These are phyloP conservation scores for Lutjanus campechanus DNA, from an alignment of 2,797 vertebrate genomes.

Conservation along the genomic window DNA sequence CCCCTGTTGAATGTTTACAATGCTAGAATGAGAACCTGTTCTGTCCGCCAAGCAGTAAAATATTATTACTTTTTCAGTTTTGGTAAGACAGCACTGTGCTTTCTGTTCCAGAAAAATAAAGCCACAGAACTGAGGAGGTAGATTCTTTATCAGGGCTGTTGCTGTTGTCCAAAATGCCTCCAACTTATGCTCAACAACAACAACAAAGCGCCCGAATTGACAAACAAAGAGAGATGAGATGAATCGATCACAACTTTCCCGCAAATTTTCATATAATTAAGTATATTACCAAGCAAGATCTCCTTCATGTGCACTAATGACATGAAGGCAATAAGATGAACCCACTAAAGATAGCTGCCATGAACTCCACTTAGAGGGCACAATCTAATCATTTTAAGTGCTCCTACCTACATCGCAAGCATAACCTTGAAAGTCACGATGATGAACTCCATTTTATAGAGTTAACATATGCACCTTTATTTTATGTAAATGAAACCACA, in stretches of 20 bases:
- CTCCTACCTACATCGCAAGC: conserved; percentile 39
- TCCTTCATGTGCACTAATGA: conserved; percentile 32
- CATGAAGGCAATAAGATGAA: conserved; percentile 38
- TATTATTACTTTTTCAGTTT: not conserved
- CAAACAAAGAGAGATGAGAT: conserved; percentile 25
- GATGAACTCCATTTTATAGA: conserved; percentile 40
- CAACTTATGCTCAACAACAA: conserved; percentile 16
- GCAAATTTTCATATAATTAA: conserved; percentile 24
- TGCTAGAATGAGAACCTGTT: not conserved
- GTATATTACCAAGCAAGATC: conserved; percentile 23
- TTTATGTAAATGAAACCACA: conserved; percentile 44
- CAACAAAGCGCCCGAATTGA: conserved; percentile 1
- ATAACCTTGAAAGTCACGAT: conserved; percentile 55
- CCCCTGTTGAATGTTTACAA: conserved; percentile 4
- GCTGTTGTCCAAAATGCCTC: not conserved
- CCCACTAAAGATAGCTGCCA: conserved; percentile 41
- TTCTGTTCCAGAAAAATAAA: conserved; percentile 8
- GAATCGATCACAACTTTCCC: conserved; percentile 25
- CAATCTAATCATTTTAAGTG: conserved; percentile 70
- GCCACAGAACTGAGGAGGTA: not conserved
- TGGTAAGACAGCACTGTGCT: not conserved
- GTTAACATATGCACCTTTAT: conserved; percentile 41
- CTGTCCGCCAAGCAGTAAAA: not conserved
- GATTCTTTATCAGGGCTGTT: not conserved
- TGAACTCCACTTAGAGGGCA: conserved; percentile 51